Evolutionary conservation across 2,888 invertebrate genomes (phyloP), one percentile per base, ranked within the genome.

Genomic region (Philaethria dido): DNA sequence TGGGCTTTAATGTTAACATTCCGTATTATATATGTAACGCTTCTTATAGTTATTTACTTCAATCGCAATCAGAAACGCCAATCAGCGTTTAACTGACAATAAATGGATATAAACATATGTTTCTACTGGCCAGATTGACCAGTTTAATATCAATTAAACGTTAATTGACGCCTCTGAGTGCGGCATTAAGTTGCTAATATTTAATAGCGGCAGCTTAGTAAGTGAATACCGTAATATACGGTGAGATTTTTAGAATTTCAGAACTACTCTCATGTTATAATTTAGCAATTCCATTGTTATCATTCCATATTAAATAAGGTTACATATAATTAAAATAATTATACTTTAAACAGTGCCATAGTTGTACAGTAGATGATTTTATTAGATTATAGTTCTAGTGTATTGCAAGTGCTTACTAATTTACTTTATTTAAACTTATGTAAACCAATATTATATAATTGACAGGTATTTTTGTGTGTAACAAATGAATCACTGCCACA

Each of bases 1-100:
- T 73, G 71, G 78, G 84, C 83, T 84, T 83, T 83, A 81, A 81
- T 78, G 72, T 74, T 75, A 71, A 86, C 86, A 88, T 88, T 88
- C 85, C 87, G 68, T 78, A 73, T 71, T 66, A 57, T 69, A 69
- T 70, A 69, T 64, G 57, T 71, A 70, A 69, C 54, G 73, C 70
- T 71, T 71, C 64, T 65, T 62, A 62, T 65, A 64, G 69, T 74
- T 72, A 71, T 73, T 74, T 73, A 72, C 66, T 69, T 69, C 60
- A 59, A 69, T 25, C n/a, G 50, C 50, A 29, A 50, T 50, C 16
- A n/a, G 29, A 29, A 16, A 29, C n/a, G 9, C 29, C 4, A 50
- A 50, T 50, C 9, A 50, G 9, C 50, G 50, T 29, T 50, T 50
- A 50, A 25, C 14, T 22, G 14, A 14, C 25, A n/a, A n/a, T 50